Evolutionary conservation across 53 echinoderm and acorn worm species (phyloP).

Genomic region (Stichopus horrens): DNA sequence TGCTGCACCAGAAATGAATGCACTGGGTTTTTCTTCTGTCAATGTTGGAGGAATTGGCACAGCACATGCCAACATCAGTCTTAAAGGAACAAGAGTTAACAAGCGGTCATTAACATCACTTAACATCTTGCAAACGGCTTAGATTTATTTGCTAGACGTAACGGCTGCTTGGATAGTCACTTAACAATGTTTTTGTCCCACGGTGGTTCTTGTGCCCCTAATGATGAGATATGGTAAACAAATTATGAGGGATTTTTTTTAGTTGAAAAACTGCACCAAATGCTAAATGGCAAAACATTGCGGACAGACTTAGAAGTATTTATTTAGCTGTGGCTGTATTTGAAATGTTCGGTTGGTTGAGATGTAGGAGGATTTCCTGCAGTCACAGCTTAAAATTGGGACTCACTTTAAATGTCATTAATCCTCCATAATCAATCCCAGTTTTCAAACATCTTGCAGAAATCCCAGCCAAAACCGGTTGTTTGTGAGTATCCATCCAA

Average conservation of each 20-base stretch:
- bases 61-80: background rate
- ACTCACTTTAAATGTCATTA: background rate
- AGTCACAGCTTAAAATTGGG: background rate
- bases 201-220: background rate
- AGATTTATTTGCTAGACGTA: background rate
- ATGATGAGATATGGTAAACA: background rate
- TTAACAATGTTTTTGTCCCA: background rate
- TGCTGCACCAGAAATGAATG: too few species aligned
- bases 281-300: background rate
- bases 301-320: background rate
- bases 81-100: background rate
- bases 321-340: background rate
- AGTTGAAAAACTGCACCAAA: background rate
- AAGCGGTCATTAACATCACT: background rate
- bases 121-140: background rate
- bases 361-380: background rate
- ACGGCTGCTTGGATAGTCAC: background rate
- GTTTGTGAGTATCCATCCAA: background rate
- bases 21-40: background rate
- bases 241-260: background rate
- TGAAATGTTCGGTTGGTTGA: background rate
- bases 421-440: background rate
- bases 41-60: background rate
- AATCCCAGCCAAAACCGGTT: background rate
- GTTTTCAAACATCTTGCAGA: background rate